Base-by-base conservation (phyloP, 2,797 vertebrate species). In the Helicolenus hilgendorfi region DNA sequence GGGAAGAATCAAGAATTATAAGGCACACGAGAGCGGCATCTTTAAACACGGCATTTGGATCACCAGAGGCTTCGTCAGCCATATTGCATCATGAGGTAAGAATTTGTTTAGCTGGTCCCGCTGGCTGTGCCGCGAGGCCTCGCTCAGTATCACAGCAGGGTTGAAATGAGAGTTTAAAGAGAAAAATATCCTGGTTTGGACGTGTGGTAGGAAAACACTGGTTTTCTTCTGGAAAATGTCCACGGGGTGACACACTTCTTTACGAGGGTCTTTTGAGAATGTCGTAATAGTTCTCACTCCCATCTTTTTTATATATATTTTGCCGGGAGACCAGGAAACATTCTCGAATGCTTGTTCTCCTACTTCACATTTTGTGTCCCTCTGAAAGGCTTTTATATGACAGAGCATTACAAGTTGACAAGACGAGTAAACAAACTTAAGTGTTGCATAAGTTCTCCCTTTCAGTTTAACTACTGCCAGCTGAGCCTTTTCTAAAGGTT, bases 211-310 rank as follows among this genome's bases (percentile, higher is more conserved):
- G 97, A 97, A 97, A 97, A 97, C 90, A 86, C 73, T 89, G 81
- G 91, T 96, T 95, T 90, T 94, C 88, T 94, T 88, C 86, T 97
- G 96, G 96, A 96, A 91, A 78, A 60, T 29, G 79, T 96, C 97
- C 96, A 96, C 88, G 49, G 79, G 86, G 90, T 97, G 96, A 97
- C 96, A 95, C 94, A 95, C 84, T 79, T 33, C 92, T 97, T 97
- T 97, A 97, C 86, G 86, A 94, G 95, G 84, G 90, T 95, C 96
- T 95, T 95, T 94, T 58, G 87, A 89, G 92, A 89, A 86, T 95
- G 94, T 80, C 69, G 95, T 96, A 95, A 97, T 95, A 91, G 94
- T 94, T 95, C 86, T 95, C 93, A 90, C 91, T 91, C 90, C 81
- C 85, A 68, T 72, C 71, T 74, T 70, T 91, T 85, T 84, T 69